Evolutionary conservation across 2,113 vertebrate species (phyloP).

Genomic region (Serinus canaria): DNA sequence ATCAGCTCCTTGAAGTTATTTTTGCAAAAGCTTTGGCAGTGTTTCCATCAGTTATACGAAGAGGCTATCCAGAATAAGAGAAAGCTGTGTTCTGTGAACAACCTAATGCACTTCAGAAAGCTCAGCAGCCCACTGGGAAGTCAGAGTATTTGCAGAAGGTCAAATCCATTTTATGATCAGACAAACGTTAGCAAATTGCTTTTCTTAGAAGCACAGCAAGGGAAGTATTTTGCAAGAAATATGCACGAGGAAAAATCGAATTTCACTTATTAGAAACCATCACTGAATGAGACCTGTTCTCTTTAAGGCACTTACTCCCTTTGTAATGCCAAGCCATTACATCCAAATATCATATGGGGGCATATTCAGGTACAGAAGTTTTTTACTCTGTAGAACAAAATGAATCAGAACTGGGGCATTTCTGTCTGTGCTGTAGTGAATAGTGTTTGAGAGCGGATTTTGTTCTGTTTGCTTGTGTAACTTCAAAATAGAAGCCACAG

Average conservation of each 20-base stretch:
- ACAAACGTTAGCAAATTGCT: neutral
- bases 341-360: neutral
- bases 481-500: neutral
- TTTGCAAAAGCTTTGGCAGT: neutral
- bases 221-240: constrained; percentile 13
- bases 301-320: neutral
- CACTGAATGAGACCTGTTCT: neutral
- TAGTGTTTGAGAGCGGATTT: neutral
- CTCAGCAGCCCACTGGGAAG: rapidly evolving
- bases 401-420: neutral
- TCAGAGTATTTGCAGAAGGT: constrained; percentile 4
- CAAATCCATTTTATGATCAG: neutral
- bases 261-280: neutral
- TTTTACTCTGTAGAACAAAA: neutral
- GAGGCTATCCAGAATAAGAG: neutral
- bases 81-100: neutral
- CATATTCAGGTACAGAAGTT: neutral
- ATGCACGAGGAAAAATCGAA: neutral
- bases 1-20: neutral
- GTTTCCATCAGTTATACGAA: neutral
- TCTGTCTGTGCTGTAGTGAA: neutral
- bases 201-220: constrained; percentile 1
- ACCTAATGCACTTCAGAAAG: neutral
- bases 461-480: neutral
- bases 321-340: neutral